Base-by-base conservation (phyloP, 2,797 vertebrate genomes). In the Stomatorhinus walkeri region DNA sequence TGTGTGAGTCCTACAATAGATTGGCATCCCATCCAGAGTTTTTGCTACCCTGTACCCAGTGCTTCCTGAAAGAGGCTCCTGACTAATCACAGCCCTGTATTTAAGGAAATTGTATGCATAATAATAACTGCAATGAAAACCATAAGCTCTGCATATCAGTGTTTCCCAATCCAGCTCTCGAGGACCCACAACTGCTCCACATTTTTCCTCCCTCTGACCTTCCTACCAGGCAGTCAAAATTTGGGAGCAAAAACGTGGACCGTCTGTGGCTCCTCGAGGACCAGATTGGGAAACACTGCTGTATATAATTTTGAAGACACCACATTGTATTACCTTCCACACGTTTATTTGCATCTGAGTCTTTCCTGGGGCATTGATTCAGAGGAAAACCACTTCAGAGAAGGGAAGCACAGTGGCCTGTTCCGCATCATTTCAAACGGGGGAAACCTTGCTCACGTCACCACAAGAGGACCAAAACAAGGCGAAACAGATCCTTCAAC, bases 351-450 rank as follows among this genome's bases (percentile, higher is more conserved):
- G 56, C 76, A 85, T 86, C 24, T 36, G 32, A 28, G 19, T 51
- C 24, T 49, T 54, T 40, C 52, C 51, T 43, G 72, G 48, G n/a
- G 43, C 56, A 24, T 61, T 83, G 88, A 90, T 90, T 89, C 89
- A 91, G 85, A 56, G 83, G 49, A 56, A 68, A 51, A 87, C 90
- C 88, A 90, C 90, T 90, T 90, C 89, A 2, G 12, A 7, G 88
- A 54, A 79, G 72, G 59, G 49, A 87, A 88, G 19, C 52, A 5
- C 48, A 19, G 56, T 68, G 43, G 59, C 36, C 8, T 36, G 87
- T 89, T 88, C 51, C 28, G 22, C 79, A 24, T 28, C 14, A 68
- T 87, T 89, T 84, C 61, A 81, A 61, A 87, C 12, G 28, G 7
- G 46, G 40, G 54, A 46, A 64, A 88, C 8, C 24, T 32, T n/a